Conservation (phyloP, 2,797 vertebrate genomes). For the Spinibarbus caldwelli region DNA sequence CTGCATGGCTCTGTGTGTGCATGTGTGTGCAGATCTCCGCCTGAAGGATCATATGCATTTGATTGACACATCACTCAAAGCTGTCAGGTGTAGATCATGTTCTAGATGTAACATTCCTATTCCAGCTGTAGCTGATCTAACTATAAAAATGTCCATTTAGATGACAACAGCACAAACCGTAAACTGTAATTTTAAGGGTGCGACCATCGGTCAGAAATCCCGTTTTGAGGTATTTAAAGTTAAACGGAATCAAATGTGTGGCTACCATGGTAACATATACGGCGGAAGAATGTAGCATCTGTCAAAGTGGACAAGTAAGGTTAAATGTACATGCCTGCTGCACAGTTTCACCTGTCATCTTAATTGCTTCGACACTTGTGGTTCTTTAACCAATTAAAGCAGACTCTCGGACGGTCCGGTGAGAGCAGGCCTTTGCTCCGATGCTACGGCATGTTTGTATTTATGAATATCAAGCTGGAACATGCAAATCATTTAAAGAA, state of each 20-base stretch:
- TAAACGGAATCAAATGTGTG: constrained; percentile 53
- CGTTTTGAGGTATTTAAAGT: constrained; percentile 26
- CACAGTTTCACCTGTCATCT: constrained; percentile 76
- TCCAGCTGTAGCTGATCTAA: constrained; percentile 27
- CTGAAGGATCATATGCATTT: constrained; percentile 30
- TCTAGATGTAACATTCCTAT: constrained; percentile 9
- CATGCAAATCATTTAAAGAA: not conserved
- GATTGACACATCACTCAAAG: constrained; percentile 38
- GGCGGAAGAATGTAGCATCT: constrained; percentile 59
- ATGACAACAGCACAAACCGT: not conserved
- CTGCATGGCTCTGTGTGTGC: not conserved
- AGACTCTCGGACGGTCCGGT: constrained; percentile 56
- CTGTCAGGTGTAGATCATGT: not conserved
- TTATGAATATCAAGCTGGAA: constrained; percentile 23
- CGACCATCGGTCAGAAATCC: constrained; percentile 6
- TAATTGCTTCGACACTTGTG: constrained; percentile 78
- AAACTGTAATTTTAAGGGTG: not conserved
- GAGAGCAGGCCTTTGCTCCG: constrained; percentile 13
- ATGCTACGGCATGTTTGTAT: constrained; percentile 35
- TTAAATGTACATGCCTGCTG: constrained; percentile 70
- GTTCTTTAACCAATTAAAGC: constrained; percentile 77
- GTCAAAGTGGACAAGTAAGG: constrained; percentile 65
- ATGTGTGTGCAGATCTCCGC: not conserved
- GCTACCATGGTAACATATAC: constrained; percentile 56
- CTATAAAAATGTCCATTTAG: constrained; percentile 10